These are phyloP conservation scores for Notolabrus celidotus DNA, from an alignment of 2,797 vertebrate genomes.

Conservation along the genomic window DNA sequence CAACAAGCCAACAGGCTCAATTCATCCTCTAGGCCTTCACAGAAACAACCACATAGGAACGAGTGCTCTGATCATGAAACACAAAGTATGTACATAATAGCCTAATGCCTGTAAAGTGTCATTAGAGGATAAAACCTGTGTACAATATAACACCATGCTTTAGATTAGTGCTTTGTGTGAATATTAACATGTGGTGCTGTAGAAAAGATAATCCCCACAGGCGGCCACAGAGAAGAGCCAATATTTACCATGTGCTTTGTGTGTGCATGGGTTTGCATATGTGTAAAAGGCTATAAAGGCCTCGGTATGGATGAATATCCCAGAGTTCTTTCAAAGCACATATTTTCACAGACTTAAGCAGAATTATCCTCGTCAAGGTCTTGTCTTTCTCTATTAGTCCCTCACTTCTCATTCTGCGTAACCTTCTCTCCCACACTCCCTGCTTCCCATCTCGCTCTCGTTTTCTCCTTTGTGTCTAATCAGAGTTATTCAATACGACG, in stretches of 20 bases:
- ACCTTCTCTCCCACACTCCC: conserved; percentile 35
- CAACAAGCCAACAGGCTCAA: not conserved
- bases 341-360: conserved; percentile 49
- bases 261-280: not conserved
- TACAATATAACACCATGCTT: not conserved
- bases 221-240: not conserved
- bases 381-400: conserved; percentile 32
- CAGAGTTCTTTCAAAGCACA: conserved; percentile 20
- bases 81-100: not conserved
- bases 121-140: not conserved
- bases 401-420: conserved; percentile 23
- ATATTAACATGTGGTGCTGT: not conserved
- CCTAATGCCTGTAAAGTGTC: not conserved
- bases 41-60: not conserved
- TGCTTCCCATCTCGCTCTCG: conserved; percentile 4
- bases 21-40: not conserved
- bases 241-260: conserved; percentile 17
- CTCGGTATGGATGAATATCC: conserved; percentile 18
- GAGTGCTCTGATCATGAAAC: not conserved
- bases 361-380: conserved; percentile 65
- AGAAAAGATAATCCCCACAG: conserved; percentile 7
- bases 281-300: not conserved
- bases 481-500: conserved; percentile 45
- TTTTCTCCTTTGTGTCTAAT: conserved; percentile 52
- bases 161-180: not conserved